Base-by-base conservation (phyloP, 1,140 invertebrate genomes). In the Macrocentrus cingulum region DNA sequence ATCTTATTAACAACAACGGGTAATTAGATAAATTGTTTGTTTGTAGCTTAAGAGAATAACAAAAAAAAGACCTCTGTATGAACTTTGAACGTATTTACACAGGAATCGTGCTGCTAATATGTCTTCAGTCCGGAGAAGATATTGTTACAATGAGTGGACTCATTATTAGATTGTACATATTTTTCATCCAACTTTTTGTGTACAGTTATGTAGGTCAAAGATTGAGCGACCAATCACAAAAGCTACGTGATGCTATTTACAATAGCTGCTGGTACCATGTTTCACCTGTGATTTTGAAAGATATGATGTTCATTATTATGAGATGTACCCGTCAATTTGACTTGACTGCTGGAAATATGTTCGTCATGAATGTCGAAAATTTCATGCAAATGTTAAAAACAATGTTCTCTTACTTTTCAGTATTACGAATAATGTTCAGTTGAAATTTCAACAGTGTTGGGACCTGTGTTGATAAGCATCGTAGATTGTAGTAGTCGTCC, bases 311-410 rank as follows among this genome's bases (percentile, higher is more conserved):
- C n/a, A n/a, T 55, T 11, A 45, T 55, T 18, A 20, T n/a, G 2
- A 45, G 53, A 55, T 44, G 39, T 19, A 32, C 32, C n/a, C 13
- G 32, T 4, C 5, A 39, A 0, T 55, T 55, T 23, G 18, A 45
- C 45, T 37, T 55, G 2, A 55, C 53, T 13, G 53, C 41, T 8
- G 53, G 41, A 2, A 45, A 55, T 41, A 16, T 55, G 34, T 45
- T 15, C 25, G 7, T 1, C 20, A 55, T 45, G 41, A 55, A 55
- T 29, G 11, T 55, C 9, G n/a, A 23, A 25, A 55, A 55, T 55
- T 55, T 55, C 15, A 55, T 32, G 19, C 29, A 16, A 25, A 55
- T 55, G 9, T 9, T 55, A n/a, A 55, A 55, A 44, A 18, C 53
- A 19, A 55, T 44, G 7, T 16, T 5, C n/a, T 55, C 53, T 41